A percentile compares a stretch with the other conserved stretches of the same genome.
These are phyloP conservation scores for Anthophora plumipes DNA, from an alignment of 2,888 invertebrate species.

Conservation along the genomic window DNA sequence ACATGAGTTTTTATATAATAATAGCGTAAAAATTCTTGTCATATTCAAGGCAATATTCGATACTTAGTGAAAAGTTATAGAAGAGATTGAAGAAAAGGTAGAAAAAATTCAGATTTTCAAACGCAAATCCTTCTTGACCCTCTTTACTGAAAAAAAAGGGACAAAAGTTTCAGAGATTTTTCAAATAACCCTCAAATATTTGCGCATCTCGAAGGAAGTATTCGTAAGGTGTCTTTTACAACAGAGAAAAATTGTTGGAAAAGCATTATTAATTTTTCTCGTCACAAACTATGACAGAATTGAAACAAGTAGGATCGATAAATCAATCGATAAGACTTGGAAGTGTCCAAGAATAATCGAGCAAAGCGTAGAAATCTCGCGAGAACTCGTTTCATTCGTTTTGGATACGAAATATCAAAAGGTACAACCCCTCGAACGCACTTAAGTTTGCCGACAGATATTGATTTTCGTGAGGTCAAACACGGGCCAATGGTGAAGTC, in stretches of 20 bases:
- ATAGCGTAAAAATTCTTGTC: too few species aligned
- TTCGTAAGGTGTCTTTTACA: too few species aligned
- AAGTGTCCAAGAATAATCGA: not conserved
- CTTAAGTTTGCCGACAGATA: slow-evolving; percentile 59
- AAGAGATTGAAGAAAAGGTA: too few species aligned
- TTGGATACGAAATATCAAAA: slow-evolving; percentile 51
- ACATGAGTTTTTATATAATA: too few species aligned
- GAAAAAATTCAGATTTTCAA: too few species aligned
- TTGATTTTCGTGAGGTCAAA: slow-evolving; percentile 63
- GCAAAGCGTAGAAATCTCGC: not conserved
- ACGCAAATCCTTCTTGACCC: too few species aligned
- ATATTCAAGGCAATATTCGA: too few species aligned
- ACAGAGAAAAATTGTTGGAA: not conserved
- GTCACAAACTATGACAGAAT: not conserved
- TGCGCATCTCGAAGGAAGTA: too few species aligned
- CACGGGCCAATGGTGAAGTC: slow-evolving; percentile 52
- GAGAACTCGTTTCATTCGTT: not conserved
- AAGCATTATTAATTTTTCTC: not conserved
- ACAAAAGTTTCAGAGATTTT: too few species aligned
- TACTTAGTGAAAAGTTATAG: too few species aligned
- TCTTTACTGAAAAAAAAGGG: too few species aligned
- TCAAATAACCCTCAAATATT: too few species aligned
- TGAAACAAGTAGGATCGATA: not conserved
- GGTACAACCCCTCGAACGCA: slow-evolving; percentile 40
- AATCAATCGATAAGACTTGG: not conserved